Percentiles rank a stretch among this genome's conserved stretches.
These are phyloP conservation scores for Muschampia plurimacula DNA, from an alignment of 2,888 invertebrate genomes.

Conservation along the genomic window DNA sequence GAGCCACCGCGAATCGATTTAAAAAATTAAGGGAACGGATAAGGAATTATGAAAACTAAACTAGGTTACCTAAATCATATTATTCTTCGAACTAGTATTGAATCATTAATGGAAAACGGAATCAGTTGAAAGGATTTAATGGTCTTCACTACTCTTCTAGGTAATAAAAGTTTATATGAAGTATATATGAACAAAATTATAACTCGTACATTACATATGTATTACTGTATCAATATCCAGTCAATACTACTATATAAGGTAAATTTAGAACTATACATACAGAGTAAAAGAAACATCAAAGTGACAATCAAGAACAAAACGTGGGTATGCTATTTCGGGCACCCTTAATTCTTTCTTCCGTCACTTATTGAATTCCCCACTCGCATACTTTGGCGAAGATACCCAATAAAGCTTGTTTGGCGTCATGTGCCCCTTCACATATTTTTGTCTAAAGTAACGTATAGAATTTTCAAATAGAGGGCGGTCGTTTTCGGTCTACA, in stretches of 20 bases:
- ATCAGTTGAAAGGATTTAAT: conserved; percentile 25
- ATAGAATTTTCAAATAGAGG: conserved; percentile 77
- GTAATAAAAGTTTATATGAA: background rate
- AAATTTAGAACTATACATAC: conserved; percentile 26
- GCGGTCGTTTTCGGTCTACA: conserved; percentile 65
- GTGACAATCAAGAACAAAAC: conserved; percentile 62
- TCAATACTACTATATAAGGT: background rate
- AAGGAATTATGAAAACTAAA: conserved; percentile 59
- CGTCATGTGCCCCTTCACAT: conserved; percentile 69
- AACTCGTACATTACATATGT: too few species aligned
- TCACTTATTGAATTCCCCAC: conserved; percentile 80
- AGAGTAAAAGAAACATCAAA: conserved; percentile 53
- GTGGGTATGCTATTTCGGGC: conserved; percentile 60
- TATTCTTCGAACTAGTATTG: conserved; percentile 51
- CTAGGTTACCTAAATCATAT: conserved; percentile 48
- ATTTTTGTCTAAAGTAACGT: conserved; percentile 73
- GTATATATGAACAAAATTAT: too few species aligned
- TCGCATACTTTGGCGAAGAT: conserved; percentile 68
- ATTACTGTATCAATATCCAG: too few species aligned
- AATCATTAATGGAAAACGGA: conserved; percentile 52
- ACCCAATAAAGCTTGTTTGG: conserved; percentile 80
- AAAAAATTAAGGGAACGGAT: conserved; percentile 54
- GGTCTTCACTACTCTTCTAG: background rate
- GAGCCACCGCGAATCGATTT: conserved; percentile 68
- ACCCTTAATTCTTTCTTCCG: conserved; percentile 75